Base-by-base conservation (phyloP, 2,888 invertebrate species). In the Candidula unifasciata region DNA sequence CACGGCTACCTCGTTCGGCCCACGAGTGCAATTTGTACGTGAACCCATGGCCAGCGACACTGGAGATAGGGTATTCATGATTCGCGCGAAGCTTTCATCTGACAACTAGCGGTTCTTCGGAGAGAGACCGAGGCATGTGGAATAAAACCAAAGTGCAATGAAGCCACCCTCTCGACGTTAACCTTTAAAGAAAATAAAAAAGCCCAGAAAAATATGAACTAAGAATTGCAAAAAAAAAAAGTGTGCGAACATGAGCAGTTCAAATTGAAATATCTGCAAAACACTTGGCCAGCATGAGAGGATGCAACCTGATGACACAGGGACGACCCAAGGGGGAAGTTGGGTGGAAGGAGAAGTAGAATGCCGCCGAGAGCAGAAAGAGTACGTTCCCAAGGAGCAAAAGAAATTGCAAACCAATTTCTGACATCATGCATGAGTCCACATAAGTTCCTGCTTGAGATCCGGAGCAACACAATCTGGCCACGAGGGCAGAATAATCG, bases 381-480 rank as follows among this genome's bases (percentile, higher is more conserved):
- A 57, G 8, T 54, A 76, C 27, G 54, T 30, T 54, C 18, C 57
- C 30, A 33, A 57, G 24, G 16, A 71, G 52, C 54, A 37, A 78
- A 24, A 37, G 78, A 78, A 64, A 78, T 64, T 64, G 78, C 78
- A 64, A 78, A 78, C 60, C 60, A 78, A 78, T 78, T 64, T 78
- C 78, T 64, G 30, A 37, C 64, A 78, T 64, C 78, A 78, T 78
- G 64, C 64, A 64, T 78, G 60, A 64, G 78, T 35, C 78, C 37
- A 78, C 60, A 13, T 35, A 18, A 57, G 60, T 60, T 60, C 24
- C 77, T 60, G 6, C 78, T 24, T n/a, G 24, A 78, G 60, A 78
- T 64, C 78, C 35, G 24, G 60, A 21, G 64, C 60, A 64, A 60
- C 78, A 64, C 37, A 78, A 78, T 78, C 78, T 78, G 64, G 30